A percentile compares a stretch with the other conserved stretches of the same genome.
These are phyloP conservation scores for Protaetia brevitarsis DNA, from an alignment of 1,140 invertebrate species.

Conservation along the genomic window DNA sequence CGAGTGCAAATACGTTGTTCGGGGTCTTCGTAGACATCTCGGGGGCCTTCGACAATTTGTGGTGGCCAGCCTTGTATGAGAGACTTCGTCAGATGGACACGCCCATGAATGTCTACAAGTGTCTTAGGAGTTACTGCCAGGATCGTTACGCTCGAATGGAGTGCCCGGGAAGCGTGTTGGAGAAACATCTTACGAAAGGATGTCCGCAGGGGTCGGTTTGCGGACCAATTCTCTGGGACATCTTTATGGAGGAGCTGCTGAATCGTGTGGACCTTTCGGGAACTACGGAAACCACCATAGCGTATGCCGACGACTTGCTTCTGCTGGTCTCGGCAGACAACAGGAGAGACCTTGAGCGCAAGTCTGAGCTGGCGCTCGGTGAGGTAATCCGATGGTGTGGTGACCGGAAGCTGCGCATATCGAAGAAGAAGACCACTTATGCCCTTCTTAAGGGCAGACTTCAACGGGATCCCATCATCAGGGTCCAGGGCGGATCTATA, in stretches of 20 bases:
- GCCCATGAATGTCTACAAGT: constrained; percentile 30
- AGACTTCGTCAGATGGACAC: constrained; percentile 33
- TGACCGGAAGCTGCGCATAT: neutral
- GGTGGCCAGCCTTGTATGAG: constrained; percentile 46
- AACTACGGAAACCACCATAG: neutral
- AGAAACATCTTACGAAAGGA: constrained; percentile 36
- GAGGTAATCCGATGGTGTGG: neutral
- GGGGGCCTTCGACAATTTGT: constrained; percentile 48
- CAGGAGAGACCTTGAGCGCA: neutral
- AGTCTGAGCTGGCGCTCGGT: neutral
- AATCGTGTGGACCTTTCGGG: neutral
- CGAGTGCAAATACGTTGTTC: constrained; percentile 42
- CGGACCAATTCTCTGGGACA: constrained; percentile 18
- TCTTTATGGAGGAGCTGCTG: constrained; percentile 2
- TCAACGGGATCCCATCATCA: neutral
- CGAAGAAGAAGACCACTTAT: neutral
- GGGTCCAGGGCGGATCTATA: neutral
- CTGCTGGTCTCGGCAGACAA: neutral
- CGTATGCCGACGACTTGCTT: constrained; percentile 23
- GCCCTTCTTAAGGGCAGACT: neutral
- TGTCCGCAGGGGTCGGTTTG: constrained; percentile 23
- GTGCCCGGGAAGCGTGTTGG: constrained; percentile 31
- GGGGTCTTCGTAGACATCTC: constrained; percentile 49
- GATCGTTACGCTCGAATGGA: constrained; percentile 25
- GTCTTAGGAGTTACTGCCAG: constrained; percentile 11